Percentiles rank a stretch among this genome's conserved stretches.
Conservation (phyloP, 1,140 invertebrate genomes). For the Heliconius eleuchia region DNA sequence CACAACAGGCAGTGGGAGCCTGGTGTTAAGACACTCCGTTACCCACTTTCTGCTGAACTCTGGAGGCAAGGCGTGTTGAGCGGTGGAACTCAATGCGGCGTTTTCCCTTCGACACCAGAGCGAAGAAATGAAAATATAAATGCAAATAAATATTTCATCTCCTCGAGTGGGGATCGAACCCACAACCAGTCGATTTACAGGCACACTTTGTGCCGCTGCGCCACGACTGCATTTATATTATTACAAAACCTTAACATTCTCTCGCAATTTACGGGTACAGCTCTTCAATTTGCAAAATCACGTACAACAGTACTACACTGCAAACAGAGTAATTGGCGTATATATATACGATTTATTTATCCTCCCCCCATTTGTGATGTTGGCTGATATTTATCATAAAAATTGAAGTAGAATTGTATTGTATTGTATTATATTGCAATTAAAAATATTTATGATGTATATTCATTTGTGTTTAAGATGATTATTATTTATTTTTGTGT, state of each 20-base stretch:
- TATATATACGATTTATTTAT: constrained; percentile 7
- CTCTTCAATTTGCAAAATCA: constrained; percentile 18
- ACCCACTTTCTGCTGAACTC: no score
- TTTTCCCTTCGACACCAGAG: no score
- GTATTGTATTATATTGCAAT: background rate
- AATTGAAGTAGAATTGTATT: background rate
- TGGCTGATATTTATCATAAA: background rate
- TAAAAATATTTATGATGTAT: background rate
- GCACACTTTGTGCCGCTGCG: no score
- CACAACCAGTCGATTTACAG: no score
- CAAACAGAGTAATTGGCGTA: constrained; percentile 16
- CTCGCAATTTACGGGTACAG: background rate
- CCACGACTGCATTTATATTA: background rate
- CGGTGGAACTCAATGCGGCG: no score
- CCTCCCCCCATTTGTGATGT: background rate
- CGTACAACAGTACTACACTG: constrained; percentile 1
- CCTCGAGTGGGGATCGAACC: no score
- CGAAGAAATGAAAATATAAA: no score
- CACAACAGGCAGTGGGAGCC: no score
- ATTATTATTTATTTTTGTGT: background rate
- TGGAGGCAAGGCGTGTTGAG: no score
- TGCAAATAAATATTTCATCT: no score
- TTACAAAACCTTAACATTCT: background rate
- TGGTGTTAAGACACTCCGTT: no score
- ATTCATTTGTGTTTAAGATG: background rate